Base-by-base conservation (phyloP, 2,888 invertebrate species). In the Diaphora mendica region DNA sequence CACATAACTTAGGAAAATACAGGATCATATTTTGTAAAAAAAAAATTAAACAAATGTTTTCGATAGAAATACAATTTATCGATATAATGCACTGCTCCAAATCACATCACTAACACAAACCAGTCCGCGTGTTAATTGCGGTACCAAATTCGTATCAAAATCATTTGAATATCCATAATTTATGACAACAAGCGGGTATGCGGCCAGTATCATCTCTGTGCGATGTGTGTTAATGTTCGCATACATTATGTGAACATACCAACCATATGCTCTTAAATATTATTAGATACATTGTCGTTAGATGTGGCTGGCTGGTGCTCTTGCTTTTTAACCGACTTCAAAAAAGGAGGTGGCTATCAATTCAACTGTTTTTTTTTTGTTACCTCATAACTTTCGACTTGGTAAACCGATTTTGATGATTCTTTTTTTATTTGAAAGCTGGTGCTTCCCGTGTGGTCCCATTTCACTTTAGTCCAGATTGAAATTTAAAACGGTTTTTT, bases 121-220 rank as follows among this genome's bases (percentile, higher is more conserved):
- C 94, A 92, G 95, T 95, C 91, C 86, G 89, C 91, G 93, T 88
- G 93, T 95, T 95, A 95, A 95, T 95, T 95, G 94, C 95, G 92
- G 93, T 93, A 94, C 94, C 94, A 91, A 95, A 94, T 95, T 91
- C 92, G 94, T 94, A 95, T 94, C 94, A 91, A 88, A 91, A 91
- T 89, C 91, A 94, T 95, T 95, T 94, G 94, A 94, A 95, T 95
- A 94, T 92, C 90, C 87, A 92, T 94, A 92, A 95, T 95, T 95
- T 94, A 95, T 94, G 92, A 88, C 92, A 87, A 88, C 89, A 91
- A 59, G 67, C 71, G 65, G 51, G 92, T 90, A 86, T 86, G 85
- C 87, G 88, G 86, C 33, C 64, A 90, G 92, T 91, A 91, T 92
- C 95, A 91, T 95, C 94, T 92, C 92, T 87, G 91, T 72, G 74